Conservation (phyloP, 2,888 invertebrate species). For the Candidula unifasciata region DNA sequence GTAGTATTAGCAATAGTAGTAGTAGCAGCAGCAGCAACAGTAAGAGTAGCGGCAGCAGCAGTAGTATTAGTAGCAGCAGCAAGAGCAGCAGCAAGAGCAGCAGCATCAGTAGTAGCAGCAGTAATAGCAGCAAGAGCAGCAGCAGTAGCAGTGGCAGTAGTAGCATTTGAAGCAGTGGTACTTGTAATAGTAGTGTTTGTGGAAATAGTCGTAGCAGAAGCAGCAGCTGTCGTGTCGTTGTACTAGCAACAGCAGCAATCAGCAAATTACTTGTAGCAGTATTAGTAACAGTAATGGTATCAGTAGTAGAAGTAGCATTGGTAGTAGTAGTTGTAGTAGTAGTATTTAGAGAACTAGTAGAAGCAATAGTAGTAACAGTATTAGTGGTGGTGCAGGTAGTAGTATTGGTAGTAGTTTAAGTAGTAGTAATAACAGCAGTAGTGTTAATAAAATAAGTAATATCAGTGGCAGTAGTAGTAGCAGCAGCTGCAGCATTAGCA, state of each 20-base stretch:
- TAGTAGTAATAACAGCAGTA: slow-evolving; percentile 36
- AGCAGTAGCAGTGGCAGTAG: background rate
- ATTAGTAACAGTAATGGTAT: slow-evolving; percentile 39
- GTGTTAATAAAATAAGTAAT: slow-evolving; percentile 30
- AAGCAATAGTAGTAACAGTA: slow-evolving; percentile 41
- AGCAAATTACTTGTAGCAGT: background rate
- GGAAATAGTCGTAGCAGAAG: background rate
- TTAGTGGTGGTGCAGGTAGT: slow-evolving; percentile 32
- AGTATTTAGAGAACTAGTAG: slow-evolving; percentile 19
- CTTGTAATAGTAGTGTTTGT: background rate
- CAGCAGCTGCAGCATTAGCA: slow-evolving; percentile 18
- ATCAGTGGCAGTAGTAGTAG: slow-evolving; percentile 34
- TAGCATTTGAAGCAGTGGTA: background rate
- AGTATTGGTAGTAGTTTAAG: slow-evolving; percentile 18
- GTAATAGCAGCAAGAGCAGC: background rate
- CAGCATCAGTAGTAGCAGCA: background rate
- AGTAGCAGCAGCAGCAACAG: background rate
- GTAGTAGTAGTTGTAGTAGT: slow-evolving; percentile 42
- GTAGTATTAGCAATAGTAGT: slow-evolving; percentile 14
- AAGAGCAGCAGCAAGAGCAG: background rate
- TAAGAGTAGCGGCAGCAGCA: background rate
- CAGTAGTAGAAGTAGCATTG: slow-evolving; percentile 24
- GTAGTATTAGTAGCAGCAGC: background rate
- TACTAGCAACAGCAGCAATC: background rate
- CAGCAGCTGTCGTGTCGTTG: background rate